These are phyloP conservation scores for Ceyx cyanopectus DNA, from an alignment of 2,113 vertebrate genomes.

Conservation along the genomic window DNA sequence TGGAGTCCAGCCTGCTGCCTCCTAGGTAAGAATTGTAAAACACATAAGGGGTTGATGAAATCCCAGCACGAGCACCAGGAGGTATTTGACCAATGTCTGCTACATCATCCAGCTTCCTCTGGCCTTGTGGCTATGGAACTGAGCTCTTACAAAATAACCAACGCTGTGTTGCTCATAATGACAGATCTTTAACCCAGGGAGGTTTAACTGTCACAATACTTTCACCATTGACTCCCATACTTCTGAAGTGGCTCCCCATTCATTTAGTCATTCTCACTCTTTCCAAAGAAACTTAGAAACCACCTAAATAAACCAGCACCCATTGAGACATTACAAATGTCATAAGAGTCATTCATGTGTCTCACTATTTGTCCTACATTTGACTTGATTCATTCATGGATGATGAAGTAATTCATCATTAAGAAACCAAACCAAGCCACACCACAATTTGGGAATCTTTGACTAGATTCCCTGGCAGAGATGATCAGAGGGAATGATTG, in stretches of 20 bases:
- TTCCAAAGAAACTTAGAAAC: slow-evolving; percentile 71
- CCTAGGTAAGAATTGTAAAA: background rate
- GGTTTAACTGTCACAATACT: background rate
- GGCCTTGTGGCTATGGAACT: background rate
- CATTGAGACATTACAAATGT: slow-evolving; percentile 66
- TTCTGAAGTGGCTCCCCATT: slow-evolving; percentile 16
- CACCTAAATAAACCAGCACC: slow-evolving; percentile 70
- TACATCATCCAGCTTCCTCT: background rate
- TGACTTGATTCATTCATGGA: slow-evolving; percentile 62
- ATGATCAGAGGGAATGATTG: slow-evolving; percentile 3
- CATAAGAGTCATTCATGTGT: slow-evolving; percentile 70
- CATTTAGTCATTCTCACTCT: slow-evolving; percentile 51
- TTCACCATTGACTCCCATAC: background rate
- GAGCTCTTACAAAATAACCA: background rate
- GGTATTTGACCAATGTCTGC: background rate
- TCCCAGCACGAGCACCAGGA: background rate
- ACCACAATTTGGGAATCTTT: slow-evolving; percentile 51
- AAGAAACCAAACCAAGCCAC: slow-evolving; percentile 58
- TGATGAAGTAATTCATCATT: slow-evolving; percentile 72
- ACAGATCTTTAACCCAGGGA: slow-evolving; percentile 1
- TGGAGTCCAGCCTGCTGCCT: background rate
- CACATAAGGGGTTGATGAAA: background rate
- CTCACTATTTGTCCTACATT: slow-evolving; percentile 64
- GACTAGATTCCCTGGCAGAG: slow-evolving; percentile 34
- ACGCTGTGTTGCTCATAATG: background rate